Base-by-base conservation (phyloP, 2,113 vertebrate species). In the Falcunculus frontatus region DNA sequence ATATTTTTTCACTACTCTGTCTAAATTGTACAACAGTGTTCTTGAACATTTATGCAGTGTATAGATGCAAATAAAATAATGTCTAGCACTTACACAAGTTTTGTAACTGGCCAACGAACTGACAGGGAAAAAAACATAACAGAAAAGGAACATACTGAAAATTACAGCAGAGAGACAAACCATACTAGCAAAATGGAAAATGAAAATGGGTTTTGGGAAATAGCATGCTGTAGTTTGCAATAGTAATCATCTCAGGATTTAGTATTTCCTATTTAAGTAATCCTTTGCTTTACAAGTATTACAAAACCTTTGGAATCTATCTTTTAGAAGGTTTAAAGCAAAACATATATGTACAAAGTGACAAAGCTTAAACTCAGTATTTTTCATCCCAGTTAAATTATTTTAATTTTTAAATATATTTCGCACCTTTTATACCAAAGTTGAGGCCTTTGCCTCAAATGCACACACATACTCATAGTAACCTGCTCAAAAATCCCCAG, bases 111-210 rank as follows among this genome's bases (percentile, higher is more conserved):
- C 41, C 56, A 63, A 64, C 26, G 65, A 76, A 69, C 23, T 87
- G n/a, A 32, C 25, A 27, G 56, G 42, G 64, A 56, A 88, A 88
- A 77, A 52, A 37, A 3, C 5, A 39, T 42, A 1, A 0, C 64
- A 19, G 68, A 73, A 87, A 76, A 84, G 23, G 41, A 90, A 60
- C n/a, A 13, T 95, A 44, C 69, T 57, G 75, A 88, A 84, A 84
- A 75, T 83, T 53, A 75, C 84, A 77, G 70, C 57, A 53, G 23
- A 62, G 60, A 47, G 42, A 82, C 74, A 84, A 81, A 70, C 42
- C 52, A 32, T 62, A 79, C 19, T 30, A 6, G 30, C 67, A 79
- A 92, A 95, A 88, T 79, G 70, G 79, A 96, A 96, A 95, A 95
- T 12, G 10, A 94, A 87, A 94, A 88, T 32, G 25, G 37, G 42